These are phyloP conservation scores for Gobio occitaniae DNA, from an alignment of 2,797 vertebrate genomes.

Conservation along the genomic window DNA sequence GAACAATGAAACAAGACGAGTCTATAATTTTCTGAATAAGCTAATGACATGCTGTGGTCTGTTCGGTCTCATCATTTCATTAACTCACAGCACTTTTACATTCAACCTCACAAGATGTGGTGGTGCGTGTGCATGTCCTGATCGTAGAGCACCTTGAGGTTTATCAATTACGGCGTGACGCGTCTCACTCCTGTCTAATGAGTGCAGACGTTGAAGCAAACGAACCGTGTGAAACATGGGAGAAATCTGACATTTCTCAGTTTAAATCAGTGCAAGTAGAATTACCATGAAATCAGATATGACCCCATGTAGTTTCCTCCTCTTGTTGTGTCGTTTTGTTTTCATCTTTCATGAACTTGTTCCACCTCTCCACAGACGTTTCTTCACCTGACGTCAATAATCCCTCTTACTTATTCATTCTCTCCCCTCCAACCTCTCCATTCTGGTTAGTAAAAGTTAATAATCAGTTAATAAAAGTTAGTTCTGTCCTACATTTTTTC, in stretches of 20 bases:
- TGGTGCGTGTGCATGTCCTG: constrained; percentile 28
- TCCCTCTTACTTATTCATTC: not conserved
- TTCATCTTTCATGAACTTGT: not conserved
- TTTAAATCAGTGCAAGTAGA: constrained; percentile 53
- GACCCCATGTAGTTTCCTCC: constrained; percentile 1
- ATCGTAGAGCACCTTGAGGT: constrained; percentile 59
- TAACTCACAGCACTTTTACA: constrained; percentile 23
- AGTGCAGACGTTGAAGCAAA: constrained; percentile 55
- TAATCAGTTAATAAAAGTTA: no score
- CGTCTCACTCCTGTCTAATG: constrained; percentile 59
- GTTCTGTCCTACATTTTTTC: not conserved
- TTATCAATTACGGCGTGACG: constrained; percentile 61
- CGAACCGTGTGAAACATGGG: constrained; percentile 52
- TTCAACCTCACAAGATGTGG: constrained; percentile 7
- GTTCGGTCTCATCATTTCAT: constrained; percentile 43
- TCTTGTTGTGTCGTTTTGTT: not conserved
- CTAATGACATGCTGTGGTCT: constrained; percentile 36
- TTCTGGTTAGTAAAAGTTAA: not conserved
- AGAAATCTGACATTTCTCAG: constrained; percentile 57
- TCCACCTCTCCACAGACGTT: not conserved
- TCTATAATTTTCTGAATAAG: constrained; percentile 44
- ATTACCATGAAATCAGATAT: constrained; percentile 63
- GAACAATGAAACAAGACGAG: constrained; percentile 23
- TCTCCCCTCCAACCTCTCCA: no score
- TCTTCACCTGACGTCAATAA: not conserved